phyloP scores from a whole-genome alignment of 1,140 invertebrate genomes.

The Ruditapes philippinarum region DNA sequence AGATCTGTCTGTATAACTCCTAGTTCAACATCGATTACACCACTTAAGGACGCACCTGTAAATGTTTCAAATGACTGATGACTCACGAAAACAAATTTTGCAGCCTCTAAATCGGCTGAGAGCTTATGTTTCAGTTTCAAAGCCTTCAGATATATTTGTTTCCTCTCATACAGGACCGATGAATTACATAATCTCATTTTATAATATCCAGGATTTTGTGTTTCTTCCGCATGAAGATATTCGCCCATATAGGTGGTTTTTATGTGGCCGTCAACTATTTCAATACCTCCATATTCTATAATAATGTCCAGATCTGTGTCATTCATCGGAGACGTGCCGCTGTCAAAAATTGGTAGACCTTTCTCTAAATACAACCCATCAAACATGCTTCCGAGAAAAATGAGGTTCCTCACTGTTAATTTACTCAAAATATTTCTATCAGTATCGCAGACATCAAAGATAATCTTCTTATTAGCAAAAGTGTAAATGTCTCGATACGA shows the following conservation, averaged over 20 bases:
- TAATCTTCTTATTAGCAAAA: neutral
- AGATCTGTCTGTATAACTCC: conserved; percentile 31
- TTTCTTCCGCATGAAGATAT: conserved; percentile 3
- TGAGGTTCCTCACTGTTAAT: conserved; percentile 4
- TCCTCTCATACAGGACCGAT: neutral
- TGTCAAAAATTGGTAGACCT: conserved; percentile 13
- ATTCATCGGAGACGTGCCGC: neutral
- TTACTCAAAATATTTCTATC: conserved; percentile 8
- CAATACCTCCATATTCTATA: conserved; percentile 33
- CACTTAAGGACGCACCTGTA: neutral
- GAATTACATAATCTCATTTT: conserved; percentile 5
- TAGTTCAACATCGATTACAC: conserved; percentile 39
- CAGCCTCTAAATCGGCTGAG: neutral
- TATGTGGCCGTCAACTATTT: neutral
- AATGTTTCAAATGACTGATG: neutral
- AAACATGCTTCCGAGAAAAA: conserved; percentile 52
- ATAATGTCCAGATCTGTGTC: conserved; percentile 51
- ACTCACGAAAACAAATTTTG: neutral
- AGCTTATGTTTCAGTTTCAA: conserved; percentile 33
- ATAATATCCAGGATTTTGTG: conserved; percentile 29
- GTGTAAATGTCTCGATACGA: neutral
- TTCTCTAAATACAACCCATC: conserved; percentile 57
- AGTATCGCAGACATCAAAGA: neutral
- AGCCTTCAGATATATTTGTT: neutral
- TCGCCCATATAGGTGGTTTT: neutral